Conservation (phyloP, 2,888 invertebrate species). For the Uloborus plumipes region DNA sequence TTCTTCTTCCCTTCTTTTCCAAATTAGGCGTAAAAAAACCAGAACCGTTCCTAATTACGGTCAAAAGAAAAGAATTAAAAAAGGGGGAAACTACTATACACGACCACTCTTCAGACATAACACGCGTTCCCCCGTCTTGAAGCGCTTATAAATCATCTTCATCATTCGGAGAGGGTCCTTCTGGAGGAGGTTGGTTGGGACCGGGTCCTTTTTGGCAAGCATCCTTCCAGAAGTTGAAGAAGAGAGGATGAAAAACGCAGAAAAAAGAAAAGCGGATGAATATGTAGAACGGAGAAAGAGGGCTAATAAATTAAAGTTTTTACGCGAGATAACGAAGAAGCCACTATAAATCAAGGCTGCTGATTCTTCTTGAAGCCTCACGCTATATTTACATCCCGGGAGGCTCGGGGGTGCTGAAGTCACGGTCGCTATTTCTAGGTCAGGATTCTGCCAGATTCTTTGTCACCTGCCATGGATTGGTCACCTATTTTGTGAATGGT, state of each 20-base stretch:
- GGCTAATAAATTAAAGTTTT: conserved; percentile 64
- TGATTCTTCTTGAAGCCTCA: conserved; percentile 58
- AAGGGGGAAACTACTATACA: conserved; percentile 20
- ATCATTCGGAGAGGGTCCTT: conserved; percentile 54
- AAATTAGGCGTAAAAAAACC: too few relatives aligned
- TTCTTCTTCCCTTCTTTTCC: too few relatives aligned
- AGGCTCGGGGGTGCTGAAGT: conserved; percentile 7
- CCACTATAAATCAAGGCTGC: conserved; percentile 62
- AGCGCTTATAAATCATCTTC: conserved; percentile 61
- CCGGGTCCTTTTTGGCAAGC: conserved; percentile 46
- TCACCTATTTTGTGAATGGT: too few relatives aligned
- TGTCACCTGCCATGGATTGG: too few relatives aligned
- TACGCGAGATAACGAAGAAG: conserved; percentile 63
- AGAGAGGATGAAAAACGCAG: not conserved
- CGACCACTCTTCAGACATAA: conserved; percentile 31
- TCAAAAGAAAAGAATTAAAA: conserved; percentile 9
- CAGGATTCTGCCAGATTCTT: not conserved
- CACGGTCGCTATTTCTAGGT: conserved; percentile 11
- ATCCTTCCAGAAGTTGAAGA: conserved; percentile 29
- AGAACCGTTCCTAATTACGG: not conserved
- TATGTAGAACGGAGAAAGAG: conserved; percentile 57
- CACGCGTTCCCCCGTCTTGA: conserved; percentile 15
- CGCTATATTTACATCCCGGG: conserved; percentile 61
- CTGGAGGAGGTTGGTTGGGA: conserved; percentile 33
- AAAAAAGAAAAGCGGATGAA: conserved; percentile 44